These are phyloP conservation scores for Etheostoma spectabile DNA, from an alignment of 2,113 vertebrate species.

Conservation along the genomic window DNA sequence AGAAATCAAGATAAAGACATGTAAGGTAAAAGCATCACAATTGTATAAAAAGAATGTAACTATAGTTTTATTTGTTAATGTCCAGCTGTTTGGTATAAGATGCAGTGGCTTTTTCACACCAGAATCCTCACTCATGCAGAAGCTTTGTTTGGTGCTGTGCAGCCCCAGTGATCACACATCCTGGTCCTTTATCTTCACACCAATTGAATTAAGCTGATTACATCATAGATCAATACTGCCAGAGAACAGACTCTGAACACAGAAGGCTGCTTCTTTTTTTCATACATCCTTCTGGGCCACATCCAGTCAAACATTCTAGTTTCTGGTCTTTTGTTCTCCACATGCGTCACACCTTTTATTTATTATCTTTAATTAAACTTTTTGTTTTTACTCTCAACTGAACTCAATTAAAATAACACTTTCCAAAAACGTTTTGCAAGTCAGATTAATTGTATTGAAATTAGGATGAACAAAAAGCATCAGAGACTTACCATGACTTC, in stretches of 20 bases:
- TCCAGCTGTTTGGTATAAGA: background rate
- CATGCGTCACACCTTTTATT: background rate
- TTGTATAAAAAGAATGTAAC: background rate
- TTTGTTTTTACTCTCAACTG: background rate
- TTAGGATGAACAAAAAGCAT: conserved; percentile 4
- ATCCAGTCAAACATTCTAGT: conserved; percentile 7
- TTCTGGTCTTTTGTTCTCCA: background rate
- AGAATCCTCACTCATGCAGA: background rate
- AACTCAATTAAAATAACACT: conserved; percentile 3
- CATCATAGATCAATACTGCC: conserved; percentile 45
- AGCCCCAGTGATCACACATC: conserved; percentile 4
- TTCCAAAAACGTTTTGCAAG: conserved; percentile 15
- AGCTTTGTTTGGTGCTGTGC: conserved; percentile 2
- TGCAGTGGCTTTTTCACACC: background rate
- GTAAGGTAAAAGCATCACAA: background rate
- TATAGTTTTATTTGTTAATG: background rate
- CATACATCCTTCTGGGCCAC: conserved; percentile 10
- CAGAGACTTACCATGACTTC: background rate
- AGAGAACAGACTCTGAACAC: background rate
- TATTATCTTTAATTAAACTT: conserved; percentile 10
- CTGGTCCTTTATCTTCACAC: conserved; percentile 14
- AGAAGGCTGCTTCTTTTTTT: conserved; percentile 5
- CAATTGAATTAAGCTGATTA: conserved; percentile 38
- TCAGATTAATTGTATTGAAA: conserved; percentile 37
- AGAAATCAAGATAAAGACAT: background rate